Evolutionary conservation across 2,797 vertebrate genomes (phyloP).

Genomic region (Geotrypetes seraphini): DNA sequence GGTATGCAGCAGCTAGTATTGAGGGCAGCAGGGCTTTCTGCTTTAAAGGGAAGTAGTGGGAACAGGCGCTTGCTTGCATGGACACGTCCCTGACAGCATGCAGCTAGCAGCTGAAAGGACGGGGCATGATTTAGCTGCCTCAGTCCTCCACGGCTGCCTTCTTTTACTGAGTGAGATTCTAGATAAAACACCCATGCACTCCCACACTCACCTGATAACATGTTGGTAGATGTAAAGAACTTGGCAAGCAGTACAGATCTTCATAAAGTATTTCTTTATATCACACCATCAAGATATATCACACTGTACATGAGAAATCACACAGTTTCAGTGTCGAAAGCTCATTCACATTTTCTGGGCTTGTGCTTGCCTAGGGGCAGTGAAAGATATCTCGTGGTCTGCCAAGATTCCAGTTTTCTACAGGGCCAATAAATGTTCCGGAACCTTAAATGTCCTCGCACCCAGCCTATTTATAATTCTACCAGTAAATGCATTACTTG

Average conservation of each 20-base stretch:
- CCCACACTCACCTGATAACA: slow-evolving; percentile 4
- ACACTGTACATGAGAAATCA: too few relatives aligned
- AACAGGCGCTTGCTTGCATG: slow-evolving; percentile 21
- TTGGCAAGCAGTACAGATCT: slow-evolving; percentile 9
- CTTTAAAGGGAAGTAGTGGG: slow-evolving; percentile 18
- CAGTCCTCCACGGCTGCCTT: neutral
- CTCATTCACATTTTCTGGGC: too few relatives aligned
- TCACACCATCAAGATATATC: too few relatives aligned
- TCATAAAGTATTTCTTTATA: neutral
- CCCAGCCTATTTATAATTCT: too few relatives aligned
- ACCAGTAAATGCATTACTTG: too few relatives aligned
- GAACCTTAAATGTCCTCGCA: too few relatives aligned
- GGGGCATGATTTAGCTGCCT: neutral
- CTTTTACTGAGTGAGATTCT: slow-evolving; percentile 9
- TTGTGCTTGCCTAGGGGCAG: too few relatives aligned
- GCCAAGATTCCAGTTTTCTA: too few relatives aligned
- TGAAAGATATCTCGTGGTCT: too few relatives aligned
- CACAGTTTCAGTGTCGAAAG: too few relatives aligned
- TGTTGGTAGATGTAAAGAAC: neutral
- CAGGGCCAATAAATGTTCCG: too few relatives aligned
- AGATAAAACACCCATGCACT: neutral
- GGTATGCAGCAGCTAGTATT: slow-evolving; percentile 2
- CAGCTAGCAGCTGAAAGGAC: neutral
- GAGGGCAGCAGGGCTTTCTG: slow-evolving; percentile 12
- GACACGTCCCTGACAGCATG: slow-evolving; percentile 14